Percentiles rank a stretch among this genome's conserved stretches.
Conservation (phyloP, 2,888 invertebrate genomes). For the Ophonus ardosiacus region DNA sequence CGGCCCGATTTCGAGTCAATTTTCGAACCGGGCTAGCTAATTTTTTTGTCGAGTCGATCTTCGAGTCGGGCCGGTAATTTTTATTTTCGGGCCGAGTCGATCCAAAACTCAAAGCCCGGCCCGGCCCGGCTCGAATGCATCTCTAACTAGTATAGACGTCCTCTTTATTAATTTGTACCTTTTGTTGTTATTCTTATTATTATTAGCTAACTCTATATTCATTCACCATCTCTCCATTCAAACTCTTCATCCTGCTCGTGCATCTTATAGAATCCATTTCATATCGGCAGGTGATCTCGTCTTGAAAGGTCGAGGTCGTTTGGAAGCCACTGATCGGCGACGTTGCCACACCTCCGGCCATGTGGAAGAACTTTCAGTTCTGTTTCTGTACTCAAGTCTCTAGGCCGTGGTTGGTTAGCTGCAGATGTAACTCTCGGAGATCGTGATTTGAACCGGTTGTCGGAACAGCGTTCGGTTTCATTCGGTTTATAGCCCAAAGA, state of each 20-base stretch:
- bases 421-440: neutral
- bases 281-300: slow-evolving; percentile 25
- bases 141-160: too few species aligned
- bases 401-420: neutral
- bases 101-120: too few species aligned
- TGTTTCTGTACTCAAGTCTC: neutral
- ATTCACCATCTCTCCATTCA: too few species aligned
- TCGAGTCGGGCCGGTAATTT: too few species aligned
- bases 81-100: too few species aligned
- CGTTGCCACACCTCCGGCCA: slow-evolving; percentile 48
- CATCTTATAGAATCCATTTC: slow-evolving; percentile 4
- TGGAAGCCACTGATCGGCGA: slow-evolving; percentile 52
- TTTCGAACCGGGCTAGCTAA: too few species aligned
- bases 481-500: neutral
- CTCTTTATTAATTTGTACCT: too few species aligned
- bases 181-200: too few species aligned
- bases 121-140: too few species aligned
- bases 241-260: neutral
- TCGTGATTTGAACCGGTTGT: slow-evolving; percentile 46
- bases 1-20: too few species aligned
- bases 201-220: too few species aligned
- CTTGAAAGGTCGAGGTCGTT: slow-evolving; percentile 59
- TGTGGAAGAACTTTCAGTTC: neutral
- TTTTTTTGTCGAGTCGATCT: too few species aligned
- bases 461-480: slow-evolving; percentile 13